Conservation (phyloP, 2,113 vertebrate genomes). For the Rattus norvegicus region DNA sequence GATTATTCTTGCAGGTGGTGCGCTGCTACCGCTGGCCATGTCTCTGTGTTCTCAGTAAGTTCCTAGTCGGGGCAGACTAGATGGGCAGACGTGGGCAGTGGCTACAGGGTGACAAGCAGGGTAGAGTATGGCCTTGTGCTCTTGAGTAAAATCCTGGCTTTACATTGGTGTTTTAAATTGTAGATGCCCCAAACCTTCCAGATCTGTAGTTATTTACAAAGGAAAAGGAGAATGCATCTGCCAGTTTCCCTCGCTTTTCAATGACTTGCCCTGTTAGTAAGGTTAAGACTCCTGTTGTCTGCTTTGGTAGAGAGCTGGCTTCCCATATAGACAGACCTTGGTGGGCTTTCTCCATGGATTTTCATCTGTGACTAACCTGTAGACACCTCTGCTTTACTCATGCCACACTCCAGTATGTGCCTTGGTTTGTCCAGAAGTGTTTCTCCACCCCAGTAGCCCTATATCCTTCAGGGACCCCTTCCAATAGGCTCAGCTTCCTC, state of each 20-base stretch:
- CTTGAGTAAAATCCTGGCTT: background rate
- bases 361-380: conserved; percentile 4
- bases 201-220: background rate
- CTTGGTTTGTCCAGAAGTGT: background rate
- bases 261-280: background rate
- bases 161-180: conserved; percentile 6
- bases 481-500: background rate
- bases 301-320: background rate
- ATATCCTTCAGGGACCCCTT: background rate
- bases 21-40: conserved; percentile 46
- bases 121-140: background rate
- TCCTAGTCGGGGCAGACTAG: conserved; percentile 1
- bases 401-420: background rate
- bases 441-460: background rate
- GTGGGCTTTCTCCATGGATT: background rate
- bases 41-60: conserved; percentile 33
- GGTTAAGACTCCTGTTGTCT: background rate
- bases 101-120: conserved; percentile 27
- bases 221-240: background rate
- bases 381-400: background rate
- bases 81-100: background rate
- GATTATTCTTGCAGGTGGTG: conserved; percentile 65
- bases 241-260: background rate
- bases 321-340: background rate
- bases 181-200: background rate